Evolutionary conservation across 2,113 vertebrate genomes (phyloP), one percentile per base, ranked within the genome.

Genomic region (Hippoglossus stenolepis): DNA sequence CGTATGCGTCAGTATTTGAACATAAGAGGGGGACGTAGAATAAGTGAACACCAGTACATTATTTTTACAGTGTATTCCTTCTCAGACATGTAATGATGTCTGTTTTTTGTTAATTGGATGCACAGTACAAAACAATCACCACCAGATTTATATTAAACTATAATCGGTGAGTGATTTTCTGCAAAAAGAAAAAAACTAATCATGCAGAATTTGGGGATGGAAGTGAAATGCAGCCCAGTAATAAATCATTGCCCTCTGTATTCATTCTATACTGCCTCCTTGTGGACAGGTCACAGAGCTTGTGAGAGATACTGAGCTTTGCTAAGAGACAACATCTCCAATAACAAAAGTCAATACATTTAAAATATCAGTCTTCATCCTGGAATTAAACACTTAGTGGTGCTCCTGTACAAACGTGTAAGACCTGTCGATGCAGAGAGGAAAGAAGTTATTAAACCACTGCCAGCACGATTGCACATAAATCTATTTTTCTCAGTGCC

Each of bases 211-310:
- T 47, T 59, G 24, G 56, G 75, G 28, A 38, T 73, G 63, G 65
- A 70, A 47, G 67, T 69, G n/a, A 69, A 67, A 75, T 65, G 17
- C 49, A 70, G 58, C 28, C 57, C 28, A 56, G 31, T 74, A 20
- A 13, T 67, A 24, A n/a, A 20, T 53, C 38, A 20, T 38, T 10
- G 2, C 35, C 7, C 24, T 65, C 11, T 38, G 43, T 65, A 73
- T 56, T 14, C 23, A 69, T 49, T 40, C 65, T 75, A 77, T 28
- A 57, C 63, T 67, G 84, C 84, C 91, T 59, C 87, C 81, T 24
- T 24, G 87, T 90, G 90, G 88, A 82, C 75, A 79, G 35, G 71
- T 43, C 20, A 79, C 20, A n/a, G 18, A 20, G 2, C 9, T 51
- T 21, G 11, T 31, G 24, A 71, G 59, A 78, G 47, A 18, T 31